Evolutionary conservation across 2,888 invertebrate species (phyloP), one percentile per base, ranked within the genome.

Genomic region (Molanna angustata): DNA sequence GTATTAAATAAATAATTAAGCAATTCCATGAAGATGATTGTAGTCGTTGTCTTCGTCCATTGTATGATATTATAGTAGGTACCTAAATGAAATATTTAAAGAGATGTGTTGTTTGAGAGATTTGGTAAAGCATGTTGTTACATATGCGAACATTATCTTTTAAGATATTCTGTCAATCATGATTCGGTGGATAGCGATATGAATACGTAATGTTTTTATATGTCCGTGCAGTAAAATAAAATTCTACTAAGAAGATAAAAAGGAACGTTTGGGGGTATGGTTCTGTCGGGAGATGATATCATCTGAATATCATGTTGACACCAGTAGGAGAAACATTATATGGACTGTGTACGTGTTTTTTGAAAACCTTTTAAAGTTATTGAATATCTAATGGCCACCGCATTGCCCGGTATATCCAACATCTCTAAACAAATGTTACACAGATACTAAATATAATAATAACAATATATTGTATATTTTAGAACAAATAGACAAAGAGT

Each of bases 351-450:
- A 59, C 59, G 59, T 59, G 59, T 54, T 56, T 59, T 59, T 59
- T 56, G 59, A 59, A 59, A 59, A 59, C 59, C 59, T 59, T 59
- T 59, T 59, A 59, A 56, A 59, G 59, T 59, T 59, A 59, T 59
- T 59, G 59, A 59, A 59, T 59, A 59, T 49, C 54, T 59, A 59
- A 59, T 59, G 54, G 58, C 47, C 50, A 40, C 44, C 32, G 41
- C 35, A 45, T 48, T 39, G 43, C 52, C 46, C n/a, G n/a, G n/a
- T n/a, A n/a, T n/a, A n/a, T n/a, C n/a, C n/a, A n/a, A n/a, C n/a
- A n/a, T n/a, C n/a, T n/a, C n/a, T n/a, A n/a, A n/a, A n/a, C n/a
- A n/a, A n/a, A n/a, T n/a, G n/a, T n/a, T n/a, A n/a, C n/a, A n/a
- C n/a, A n/a, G n/a, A n/a, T n/a, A n/a, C n/a, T n/a, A n/a, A n/a